Percentiles rank a stretch among this genome's conserved stretches.
Evolutionary conservation across 2,797 vertebrate species (phyloP).

Genomic region (Acrossocheilus wenchowensis): DNA sequence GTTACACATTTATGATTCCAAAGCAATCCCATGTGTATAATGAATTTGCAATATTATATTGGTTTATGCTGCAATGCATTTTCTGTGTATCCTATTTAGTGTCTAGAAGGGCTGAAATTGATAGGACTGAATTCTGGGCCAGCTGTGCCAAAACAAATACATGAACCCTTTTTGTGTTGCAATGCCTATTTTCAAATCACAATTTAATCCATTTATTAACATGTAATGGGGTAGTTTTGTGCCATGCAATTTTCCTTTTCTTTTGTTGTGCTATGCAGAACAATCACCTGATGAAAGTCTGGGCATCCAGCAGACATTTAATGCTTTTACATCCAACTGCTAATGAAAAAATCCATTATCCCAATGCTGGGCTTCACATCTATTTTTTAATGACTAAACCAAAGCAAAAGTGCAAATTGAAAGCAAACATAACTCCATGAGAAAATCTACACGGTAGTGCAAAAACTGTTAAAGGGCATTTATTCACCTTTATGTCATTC

Average conservation of each 20-base stretch:
- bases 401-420: constrained; percentile 29
- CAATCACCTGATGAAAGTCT: constrained; percentile 62
- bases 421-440: constrained; percentile 8
- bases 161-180: constrained; percentile 49
- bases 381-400: constrained; percentile 44
- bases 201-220: constrained; percentile 71
- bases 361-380: constrained; percentile 48
- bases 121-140: constrained; percentile 61
- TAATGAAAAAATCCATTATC: constrained; percentile 54
- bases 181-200: constrained; percentile 63
- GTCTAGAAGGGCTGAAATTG: constrained; percentile 64
- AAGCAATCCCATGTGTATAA: constrained; percentile 73
- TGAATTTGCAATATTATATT: constrained; percentile 75
- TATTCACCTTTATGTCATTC: neutral
- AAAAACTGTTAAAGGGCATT: neutral
- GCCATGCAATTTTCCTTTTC: constrained; percentile 56
- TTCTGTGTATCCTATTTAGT: constrained; percentile 72
- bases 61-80: constrained; percentile 63
- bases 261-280: constrained; percentile 53
- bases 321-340: constrained; percentile 52
- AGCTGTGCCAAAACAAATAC: constrained; percentile 59
- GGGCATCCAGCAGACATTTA: constrained; percentile 49
- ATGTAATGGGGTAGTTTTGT: constrained; percentile 59
- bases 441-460: neutral
- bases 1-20: constrained; percentile 75